A percentile compares a stretch with the other conserved stretches of the same genome.
phyloP scores from a whole-genome alignment of 1,140 invertebrate genomes.

The Acromyrmex echinatior region DNA sequence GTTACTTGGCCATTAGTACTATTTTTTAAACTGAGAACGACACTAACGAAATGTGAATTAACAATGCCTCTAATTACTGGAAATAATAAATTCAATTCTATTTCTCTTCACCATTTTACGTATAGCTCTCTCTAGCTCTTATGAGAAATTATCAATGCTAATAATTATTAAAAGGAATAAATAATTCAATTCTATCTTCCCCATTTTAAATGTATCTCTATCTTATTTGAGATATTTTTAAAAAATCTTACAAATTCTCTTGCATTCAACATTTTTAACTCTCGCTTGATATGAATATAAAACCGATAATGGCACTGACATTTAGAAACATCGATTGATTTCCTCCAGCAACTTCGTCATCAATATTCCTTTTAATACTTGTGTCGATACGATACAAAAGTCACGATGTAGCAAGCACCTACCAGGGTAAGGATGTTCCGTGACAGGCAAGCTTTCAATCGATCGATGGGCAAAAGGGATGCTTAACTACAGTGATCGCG shows the following conservation, averaged over 20 bases:
- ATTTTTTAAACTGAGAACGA: too few relatives aligned
- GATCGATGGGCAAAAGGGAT: conserved; percentile 41
- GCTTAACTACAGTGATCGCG: conserved; percentile 34
- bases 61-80: neutral
- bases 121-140: neutral
- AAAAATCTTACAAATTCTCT: neutral
- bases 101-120: neutral
- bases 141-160: neutral
- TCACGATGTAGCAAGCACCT: conserved; percentile 12
- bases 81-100: conserved; percentile 4
- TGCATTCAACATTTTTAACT: neutral
- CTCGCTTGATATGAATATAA: neutral
- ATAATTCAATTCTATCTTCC: neutral
- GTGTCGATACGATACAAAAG: conserved; percentile 26
- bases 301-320: neutral
- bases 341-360: neutral
- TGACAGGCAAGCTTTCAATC: conserved; percentile 39
- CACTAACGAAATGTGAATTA: neutral
- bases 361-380: conserved; percentile 16
- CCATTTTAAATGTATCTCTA: neutral
- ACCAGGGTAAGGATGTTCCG: conserved; percentile 12
- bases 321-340: conserved; percentile 19
- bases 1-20: too few relatives aligned
- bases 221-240: neutral
- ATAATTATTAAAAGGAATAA: conserved; percentile 5